Base-by-base conservation (phyloP, 2,113 vertebrate species). In the Coturnix japonica region DNA sequence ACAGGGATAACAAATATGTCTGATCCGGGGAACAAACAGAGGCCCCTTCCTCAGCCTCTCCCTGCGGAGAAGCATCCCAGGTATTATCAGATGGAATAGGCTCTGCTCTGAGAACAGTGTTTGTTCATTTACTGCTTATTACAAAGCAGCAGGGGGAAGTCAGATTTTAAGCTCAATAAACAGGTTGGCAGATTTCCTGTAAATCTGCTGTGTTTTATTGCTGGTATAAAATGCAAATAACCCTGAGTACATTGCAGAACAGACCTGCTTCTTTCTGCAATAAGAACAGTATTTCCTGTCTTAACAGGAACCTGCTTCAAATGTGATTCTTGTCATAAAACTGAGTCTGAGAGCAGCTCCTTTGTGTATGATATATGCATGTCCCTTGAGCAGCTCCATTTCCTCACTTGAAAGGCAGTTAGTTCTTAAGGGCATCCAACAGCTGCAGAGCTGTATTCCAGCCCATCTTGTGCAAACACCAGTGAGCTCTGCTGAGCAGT, bases 171-270 rank as follows among this genome's bases (percentile, higher is more conserved):
- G 51, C 51, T 82, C 14, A 89, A 72, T 92, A 91, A 94, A 89
- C 79, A 87, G 25, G 53, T 88, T 94, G 80, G 59, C 63, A 91
- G 93, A 95, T 81, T 85, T 78, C 43, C 51, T 78, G 37, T 88
- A 91, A 87, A 77, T 91, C 81, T 85, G 67, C 33, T 85, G 60
- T 57, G 41, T 30, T 89, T 94, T 89, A 94, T 61, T 72, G 66
- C 73, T 84, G 64, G 51, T 65, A 89, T 95, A 95, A 92, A 94
- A 92, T 92, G 77, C 75, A 95, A 90, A 89, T 49, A 78, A 73
- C 30, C 22, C 41, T 39, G 53, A 82, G 44, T 18, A 65, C 64
- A 20, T 39, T 49, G 47, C 31, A 28, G 69, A 59, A 60, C 28
- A 76, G 46, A 18, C 13, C 8, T 49, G 26, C 2, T 20, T 47